Evolutionary conservation across 2,888 invertebrate species (phyloP).

Genomic region (Helicoverpa assulta): DNA sequence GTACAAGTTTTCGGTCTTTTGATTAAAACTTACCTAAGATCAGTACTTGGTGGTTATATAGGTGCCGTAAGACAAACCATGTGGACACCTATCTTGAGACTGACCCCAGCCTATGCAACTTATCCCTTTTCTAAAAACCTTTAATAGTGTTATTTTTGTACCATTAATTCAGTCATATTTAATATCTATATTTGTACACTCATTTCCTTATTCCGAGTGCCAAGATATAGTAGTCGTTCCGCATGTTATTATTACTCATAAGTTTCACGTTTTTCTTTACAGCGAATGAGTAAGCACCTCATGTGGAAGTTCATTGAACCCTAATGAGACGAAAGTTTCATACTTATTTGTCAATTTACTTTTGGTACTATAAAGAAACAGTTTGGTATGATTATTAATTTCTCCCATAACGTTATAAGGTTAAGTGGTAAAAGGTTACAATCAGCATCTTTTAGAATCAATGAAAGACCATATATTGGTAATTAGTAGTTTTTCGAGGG

Average conservation of each 20-base stretch:
- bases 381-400: slow-evolving; percentile 5
- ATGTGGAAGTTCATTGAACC: slow-evolving; percentile 28
- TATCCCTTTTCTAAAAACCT: not conserved
- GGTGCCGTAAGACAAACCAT: too few relatives aligned
- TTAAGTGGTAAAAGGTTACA: not conserved
- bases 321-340: slow-evolving; percentile 14
- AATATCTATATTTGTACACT: slow-evolving; percentile 3
- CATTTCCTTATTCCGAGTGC: slow-evolving; percentile 3
- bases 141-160: not conserved
- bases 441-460: not conserved
- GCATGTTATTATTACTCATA: slow-evolving; percentile 31
- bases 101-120: too few relatives aligned
- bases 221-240: not conserved
- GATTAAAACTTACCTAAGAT: too few relatives aligned
- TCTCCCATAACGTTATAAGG: not conserved
- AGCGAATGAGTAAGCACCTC: slow-evolving; percentile 40
- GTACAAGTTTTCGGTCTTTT: too few relatives aligned
- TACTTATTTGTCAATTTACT: slow-evolving; percentile 19
- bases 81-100: too few relatives aligned
- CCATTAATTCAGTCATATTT: not conserved
- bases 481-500: too few relatives aligned
- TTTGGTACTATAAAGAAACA: slow-evolving; percentile 11
- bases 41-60: too few relatives aligned
- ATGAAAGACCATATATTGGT: too few relatives aligned
- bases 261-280: slow-evolving; percentile 27